Evolutionary conservation across 1,140 invertebrate species (phyloP), one percentile per base, ranked within the genome.

Genomic region (Myzus persicae): DNA sequence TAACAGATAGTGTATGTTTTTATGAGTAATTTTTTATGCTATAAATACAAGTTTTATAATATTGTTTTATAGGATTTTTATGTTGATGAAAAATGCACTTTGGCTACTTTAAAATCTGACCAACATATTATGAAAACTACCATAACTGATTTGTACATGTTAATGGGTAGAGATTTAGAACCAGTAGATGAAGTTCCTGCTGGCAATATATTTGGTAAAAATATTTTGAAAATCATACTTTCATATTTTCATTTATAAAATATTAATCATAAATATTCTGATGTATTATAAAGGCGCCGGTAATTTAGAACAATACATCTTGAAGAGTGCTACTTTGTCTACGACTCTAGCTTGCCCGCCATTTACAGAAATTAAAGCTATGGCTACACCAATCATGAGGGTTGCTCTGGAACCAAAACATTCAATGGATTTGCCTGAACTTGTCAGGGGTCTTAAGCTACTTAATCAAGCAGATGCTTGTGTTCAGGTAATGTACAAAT

Each of bases 101-200:
- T 98, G 38, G 97, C 97, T 94, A 96, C 98, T 95, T 95, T 98
- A 48, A 96, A 96, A 94, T 95, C 96, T 93, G 96, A 97, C 94
- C 96, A 97, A 94, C 96, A 97, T 94, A 95, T 96, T 82, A 96
- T 96, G 18, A 96, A 95, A 94, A 96, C 96, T 0, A 96, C 94
- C 18, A 95, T 99, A 18, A 95, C 96, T 26, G 96, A 97, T 94
- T 95, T 99, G 0, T 99, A 98, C 95, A 95, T 99, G 94, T 96
- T 99, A 44, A 99, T 99, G 98, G 99, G 99, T 9, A 96, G 98
- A 94, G 99, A 99, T 94, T 95, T 99, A 51, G 97, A 99, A 95
- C 94, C 96, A 0, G 96, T 99, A 31, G 96, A 97, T 51, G 96
- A 96, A 95, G 97, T 98, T 1, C 96, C 97, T 36, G 98, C 98